Evolutionary conservation across 2,888 invertebrate species (phyloP), one percentile per base, ranked within the genome.

Genomic region (Chironomus tentans): DNA sequence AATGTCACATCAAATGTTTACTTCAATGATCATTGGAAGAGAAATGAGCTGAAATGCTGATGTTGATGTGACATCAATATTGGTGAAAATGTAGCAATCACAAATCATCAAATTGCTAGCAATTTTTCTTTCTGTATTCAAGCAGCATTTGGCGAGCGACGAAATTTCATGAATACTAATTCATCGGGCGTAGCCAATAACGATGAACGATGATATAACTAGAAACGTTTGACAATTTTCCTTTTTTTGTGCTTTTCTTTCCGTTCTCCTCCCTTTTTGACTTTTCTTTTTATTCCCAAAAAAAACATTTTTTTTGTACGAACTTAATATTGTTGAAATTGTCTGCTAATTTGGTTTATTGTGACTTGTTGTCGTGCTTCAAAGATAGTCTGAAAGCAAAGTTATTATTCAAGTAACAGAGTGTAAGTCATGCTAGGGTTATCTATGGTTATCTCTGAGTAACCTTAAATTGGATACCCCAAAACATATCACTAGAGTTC

Each of bases 151-250:
- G 56, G 56, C 56, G 56, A 47, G n/a, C 48, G 56, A 18, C 12
- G 24, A 56, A 50, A 70, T 70, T 70, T 47, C 70, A 70, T 70
- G 70, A 48, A 70, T 70, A 70, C 70, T 70, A 70, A 70, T 70
- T 70, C 24, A 56, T 70, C 56, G 47, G 70, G 70, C 70, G 70
- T 50, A 22, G 68, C 56, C 56, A 56, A 56, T 56, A 56, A 38
- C 38, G 38, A 38, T 38, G 38, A 38, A 38, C 38, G 38, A 38
- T 38, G 38, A 38, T 38, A 38, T 38, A 38, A 38, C 38, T 38
- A 4, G 38, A 38, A 10, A 38, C 38, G 38, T 38, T 38, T 38
- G 38, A 38, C 38, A 38, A 38, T 38, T 38, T 38, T 38, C 38
- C 38, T 1, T 10, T 38, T 38, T 38, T 38, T 38, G 38, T 38